phyloP scores from a whole-genome alignment of 2,113 vertebrate species.

The Amblyopsis rosae region DNA sequence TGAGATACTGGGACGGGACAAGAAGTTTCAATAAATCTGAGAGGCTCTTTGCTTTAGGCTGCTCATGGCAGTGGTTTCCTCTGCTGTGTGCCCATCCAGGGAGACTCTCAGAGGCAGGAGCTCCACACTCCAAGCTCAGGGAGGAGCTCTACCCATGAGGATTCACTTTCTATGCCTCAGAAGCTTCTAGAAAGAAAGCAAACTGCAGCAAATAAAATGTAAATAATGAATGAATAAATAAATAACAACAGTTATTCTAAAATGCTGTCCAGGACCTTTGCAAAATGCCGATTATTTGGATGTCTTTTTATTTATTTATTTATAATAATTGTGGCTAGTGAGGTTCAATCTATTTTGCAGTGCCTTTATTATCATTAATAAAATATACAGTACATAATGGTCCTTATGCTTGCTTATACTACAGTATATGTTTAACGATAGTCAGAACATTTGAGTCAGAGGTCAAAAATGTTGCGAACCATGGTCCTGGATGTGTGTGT shows the following conservation, averaged over 20 bases:
- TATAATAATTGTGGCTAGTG: no score
- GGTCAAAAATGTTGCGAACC: no score
- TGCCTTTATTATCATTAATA: no score
- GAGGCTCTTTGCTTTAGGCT: constrained; percentile 39
- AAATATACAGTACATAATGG: no score
- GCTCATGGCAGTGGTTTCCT: constrained; percentile 65
- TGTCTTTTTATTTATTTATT: no score
- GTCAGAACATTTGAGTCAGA: no score
- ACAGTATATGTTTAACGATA: no score
- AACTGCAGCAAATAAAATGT: neutral
- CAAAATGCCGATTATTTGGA: no score
- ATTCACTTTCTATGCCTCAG: constrained; percentile 20
- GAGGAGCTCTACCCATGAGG: constrained; percentile 50
- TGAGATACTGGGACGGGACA: constrained; percentile 93
- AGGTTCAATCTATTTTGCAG: no score
- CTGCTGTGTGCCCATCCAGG: constrained; percentile 54
- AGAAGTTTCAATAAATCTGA: constrained; percentile 81
- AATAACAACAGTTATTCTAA: neutral
- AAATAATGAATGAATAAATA: neutral
- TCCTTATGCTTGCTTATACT: no score
- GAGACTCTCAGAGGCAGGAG: constrained; percentile 48
- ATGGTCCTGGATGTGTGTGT: no score
- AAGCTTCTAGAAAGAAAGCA: constrained; percentile 3
- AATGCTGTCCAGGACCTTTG: neutral
- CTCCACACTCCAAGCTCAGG: constrained; percentile 51